These are phyloP conservation scores for Brachirus orientalis DNA, from an alignment of 2,113 vertebrate species.

Conservation along the genomic window DNA sequence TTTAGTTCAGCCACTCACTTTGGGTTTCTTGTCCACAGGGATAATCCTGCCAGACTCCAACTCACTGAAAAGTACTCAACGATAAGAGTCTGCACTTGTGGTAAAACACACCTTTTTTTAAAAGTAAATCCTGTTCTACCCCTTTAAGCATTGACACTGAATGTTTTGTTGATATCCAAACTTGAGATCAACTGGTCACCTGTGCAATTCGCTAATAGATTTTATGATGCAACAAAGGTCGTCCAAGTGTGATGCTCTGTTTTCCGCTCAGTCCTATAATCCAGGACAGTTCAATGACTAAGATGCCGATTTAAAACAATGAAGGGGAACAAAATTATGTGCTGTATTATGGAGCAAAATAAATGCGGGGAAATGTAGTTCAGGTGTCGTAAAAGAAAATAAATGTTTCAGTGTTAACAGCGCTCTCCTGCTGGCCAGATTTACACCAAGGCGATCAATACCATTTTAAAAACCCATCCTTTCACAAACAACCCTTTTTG, in stretches of 20 bases:
- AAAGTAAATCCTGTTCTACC: constrained; percentile 22
- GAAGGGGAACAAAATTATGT: neutral
- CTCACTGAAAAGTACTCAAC: constrained; percentile 10
- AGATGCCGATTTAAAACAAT: neutral
- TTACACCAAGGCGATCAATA: constrained; percentile 39
- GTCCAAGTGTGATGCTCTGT: neutral
- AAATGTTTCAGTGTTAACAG: constrained; percentile 16
- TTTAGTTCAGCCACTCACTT: constrained; percentile 32
- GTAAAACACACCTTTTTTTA: constrained; percentile 12
- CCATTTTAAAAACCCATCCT: constrained; percentile 27
- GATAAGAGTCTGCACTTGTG: neutral
- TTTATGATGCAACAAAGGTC: neutral
- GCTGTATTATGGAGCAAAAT: neutral
- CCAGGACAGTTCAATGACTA: neutral
- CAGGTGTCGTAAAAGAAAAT: constrained; percentile 1
- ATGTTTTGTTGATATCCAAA: constrained; percentile 12
- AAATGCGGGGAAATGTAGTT: neutral
- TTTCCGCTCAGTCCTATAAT: neutral
- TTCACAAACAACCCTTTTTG: constrained; percentile 32
- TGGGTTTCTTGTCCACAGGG: constrained; percentile 28
- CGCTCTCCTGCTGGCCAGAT: neutral
- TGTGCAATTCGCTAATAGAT: neutral
- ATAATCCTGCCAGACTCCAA: constrained; percentile 17
- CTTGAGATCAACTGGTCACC: constrained; percentile 3
- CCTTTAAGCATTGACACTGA: neutral